Conservation (phyloP, 2,797 vertebrate species). For the Cuniculus paca region DNA sequence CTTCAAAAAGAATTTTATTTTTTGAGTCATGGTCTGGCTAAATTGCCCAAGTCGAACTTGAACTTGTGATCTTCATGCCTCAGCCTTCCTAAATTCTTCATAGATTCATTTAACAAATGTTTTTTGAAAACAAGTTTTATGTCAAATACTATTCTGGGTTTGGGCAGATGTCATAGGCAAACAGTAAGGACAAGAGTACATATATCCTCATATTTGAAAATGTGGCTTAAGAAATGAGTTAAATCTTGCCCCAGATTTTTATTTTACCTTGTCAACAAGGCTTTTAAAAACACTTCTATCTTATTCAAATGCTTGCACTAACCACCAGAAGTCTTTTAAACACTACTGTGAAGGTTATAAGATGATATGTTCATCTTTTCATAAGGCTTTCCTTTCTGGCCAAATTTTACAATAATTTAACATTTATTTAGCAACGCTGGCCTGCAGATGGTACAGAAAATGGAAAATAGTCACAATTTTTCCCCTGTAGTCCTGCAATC, state of each 20-base stretch:
- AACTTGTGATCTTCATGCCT: not conserved
- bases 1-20: not conserved
- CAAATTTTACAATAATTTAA: slow-evolving; percentile 71
- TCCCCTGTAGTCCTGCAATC: slow-evolving; percentile 31
- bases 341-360: not conserved
- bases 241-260: not conserved
- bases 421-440: slow-evolving; percentile 67
- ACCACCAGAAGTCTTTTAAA: slow-evolving; percentile 42
- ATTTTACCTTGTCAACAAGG: not conserved
- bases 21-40: not conserved
- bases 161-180: not conserved
- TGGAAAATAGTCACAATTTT: slow-evolving; percentile 58
- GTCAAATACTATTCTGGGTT: not conserved
- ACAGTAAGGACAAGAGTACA: not conserved
- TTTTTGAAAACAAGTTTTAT: not conserved
- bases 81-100: not conserved
- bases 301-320: slow-evolving; percentile 10
- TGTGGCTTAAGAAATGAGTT: not conserved
- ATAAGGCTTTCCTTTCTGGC: slow-evolving; percentile 51
- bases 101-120: slow-evolving; percentile 19
- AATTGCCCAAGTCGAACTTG: not conserved
- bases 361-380: slow-evolving; percentile 49
- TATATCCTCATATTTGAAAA: not conserved
- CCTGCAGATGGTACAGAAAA: slow-evolving; percentile 40
- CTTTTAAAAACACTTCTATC: slow-evolving; percentile 1